Evolutionary conservation across 1,140 invertebrate genomes (phyloP).

Genomic region (Pogonognathellus flavescens): DNA sequence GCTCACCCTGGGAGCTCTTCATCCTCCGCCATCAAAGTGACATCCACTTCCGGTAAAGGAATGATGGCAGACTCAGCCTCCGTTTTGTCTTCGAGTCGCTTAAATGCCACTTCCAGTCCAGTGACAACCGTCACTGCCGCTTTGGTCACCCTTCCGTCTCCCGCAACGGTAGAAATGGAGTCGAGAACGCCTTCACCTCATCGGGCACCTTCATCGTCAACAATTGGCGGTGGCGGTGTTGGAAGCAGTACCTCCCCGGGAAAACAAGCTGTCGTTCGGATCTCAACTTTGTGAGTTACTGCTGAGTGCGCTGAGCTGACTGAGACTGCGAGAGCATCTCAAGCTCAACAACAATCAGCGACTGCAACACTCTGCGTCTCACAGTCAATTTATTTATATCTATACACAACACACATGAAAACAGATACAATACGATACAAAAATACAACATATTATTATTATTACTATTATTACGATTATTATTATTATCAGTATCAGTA

Average conservation of each 20-base stretch:
- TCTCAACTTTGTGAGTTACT: slow-evolving; percentile 66
- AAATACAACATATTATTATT: slow-evolving; percentile 8
- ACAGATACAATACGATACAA: too few relatives aligned
- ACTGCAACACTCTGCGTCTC: background rate
- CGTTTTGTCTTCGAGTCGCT: slow-evolving; percentile 62
- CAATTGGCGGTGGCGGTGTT: slow-evolving; percentile 51
- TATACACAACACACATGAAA: too few relatives aligned
- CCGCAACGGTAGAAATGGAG: slow-evolving; percentile 65
- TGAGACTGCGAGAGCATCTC: background rate
- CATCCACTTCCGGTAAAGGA: slow-evolving; percentile 38
- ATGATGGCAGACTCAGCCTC: slow-evolving; percentile 48
- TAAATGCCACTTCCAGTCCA: slow-evolving; percentile 66
- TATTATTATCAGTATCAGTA: too few relatives aligned
- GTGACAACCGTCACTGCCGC: slow-evolving; percentile 67
- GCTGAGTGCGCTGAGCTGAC: background rate
- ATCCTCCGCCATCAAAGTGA: slow-evolving; percentile 29
- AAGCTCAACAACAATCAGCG: too few relatives aligned
- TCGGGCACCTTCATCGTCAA: slow-evolving; percentile 50
- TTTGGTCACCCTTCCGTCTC: slow-evolving; percentile 64
- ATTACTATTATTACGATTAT: background rate
- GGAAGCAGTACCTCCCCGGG: slow-evolving; percentile 43
- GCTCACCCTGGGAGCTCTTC: slow-evolving; percentile 8
- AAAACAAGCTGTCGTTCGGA: slow-evolving; percentile 65
- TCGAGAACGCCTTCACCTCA: slow-evolving; percentile 63
- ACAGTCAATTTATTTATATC: slow-evolving; percentile 27